Conservation (phyloP, 2,113 vertebrate genomes). For the Chaetodon trifascialis region DNA sequence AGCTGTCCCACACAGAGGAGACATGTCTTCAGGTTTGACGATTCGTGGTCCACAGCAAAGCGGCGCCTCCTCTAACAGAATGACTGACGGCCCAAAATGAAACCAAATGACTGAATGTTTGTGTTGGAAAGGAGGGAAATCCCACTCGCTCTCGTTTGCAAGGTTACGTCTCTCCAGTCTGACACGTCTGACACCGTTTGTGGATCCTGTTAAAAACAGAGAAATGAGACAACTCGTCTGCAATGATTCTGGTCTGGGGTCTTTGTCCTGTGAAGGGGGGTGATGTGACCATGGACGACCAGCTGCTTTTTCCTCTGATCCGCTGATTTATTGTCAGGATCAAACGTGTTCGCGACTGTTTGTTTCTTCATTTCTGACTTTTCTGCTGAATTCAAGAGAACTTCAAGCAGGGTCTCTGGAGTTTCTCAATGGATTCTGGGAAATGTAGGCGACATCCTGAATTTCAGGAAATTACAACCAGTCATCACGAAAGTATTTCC, state of each 20-base stretch:
- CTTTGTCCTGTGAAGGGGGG: too few species aligned
- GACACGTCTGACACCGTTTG: neutral
- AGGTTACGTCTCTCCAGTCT: constrained; percentile 2
- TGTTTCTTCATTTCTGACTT: too few species aligned
- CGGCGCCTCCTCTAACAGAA: neutral
- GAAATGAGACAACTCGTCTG: neutral
- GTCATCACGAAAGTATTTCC: neutral
- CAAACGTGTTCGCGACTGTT: too few species aligned
- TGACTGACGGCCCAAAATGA: constrained; percentile 19
- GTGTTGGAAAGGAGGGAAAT: constrained; percentile 23
- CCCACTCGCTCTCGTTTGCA: neutral
- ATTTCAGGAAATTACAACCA: neutral
- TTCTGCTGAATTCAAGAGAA: too few species aligned
- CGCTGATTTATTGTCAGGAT: too few species aligned
- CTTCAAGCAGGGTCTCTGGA: neutral
- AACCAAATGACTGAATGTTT: constrained; percentile 29
- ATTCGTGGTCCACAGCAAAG: constrained; percentile 8
- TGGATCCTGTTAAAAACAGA: too few species aligned
- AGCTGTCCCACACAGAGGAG: constrained; percentile 9
- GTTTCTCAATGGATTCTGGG: neutral
- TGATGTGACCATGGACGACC: too few species aligned
- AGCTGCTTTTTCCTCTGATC: too few species aligned
- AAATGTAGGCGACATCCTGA: neutral
- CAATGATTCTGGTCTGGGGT: too few species aligned
- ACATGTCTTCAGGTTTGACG: neutral